Conservation (phyloP, 2,888 invertebrate species). For the Macroteleia sp. region DNA sequence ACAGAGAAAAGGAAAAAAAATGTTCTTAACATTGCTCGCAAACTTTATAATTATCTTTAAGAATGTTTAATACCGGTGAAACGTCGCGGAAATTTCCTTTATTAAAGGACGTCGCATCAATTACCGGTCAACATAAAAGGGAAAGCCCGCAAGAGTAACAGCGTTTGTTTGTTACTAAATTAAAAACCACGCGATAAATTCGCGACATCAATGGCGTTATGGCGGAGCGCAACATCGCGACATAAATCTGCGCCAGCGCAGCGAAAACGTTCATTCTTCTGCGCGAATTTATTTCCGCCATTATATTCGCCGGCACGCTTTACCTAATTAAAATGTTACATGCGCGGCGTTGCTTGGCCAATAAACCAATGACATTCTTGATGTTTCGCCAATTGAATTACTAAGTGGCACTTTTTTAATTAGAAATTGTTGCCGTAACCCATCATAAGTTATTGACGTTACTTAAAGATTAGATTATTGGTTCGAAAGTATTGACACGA, state of each 20-base stretch:
- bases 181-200: conserved; percentile 23
- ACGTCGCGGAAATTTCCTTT: background rate
- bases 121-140: background rate
- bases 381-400: no score
- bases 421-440: no score
- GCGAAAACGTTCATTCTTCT: conserved; percentile 19
- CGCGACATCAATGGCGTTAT: conserved; percentile 30
- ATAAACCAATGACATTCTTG: no score
- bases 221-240: background rate
- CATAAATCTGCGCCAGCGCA: conserved; percentile 33
- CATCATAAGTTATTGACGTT: no score
- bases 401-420: no score
- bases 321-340: conserved; percentile 43
- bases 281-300: conserved; percentile 41
- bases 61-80: no score
- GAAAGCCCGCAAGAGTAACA: background rate
- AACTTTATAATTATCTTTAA: no score
- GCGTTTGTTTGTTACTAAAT: conserved; percentile 9
- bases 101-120: conserved; percentile 6
- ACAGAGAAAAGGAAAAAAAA: no score
- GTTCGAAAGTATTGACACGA: no score
- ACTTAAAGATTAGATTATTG: no score
- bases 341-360: conserved; percentile 1
- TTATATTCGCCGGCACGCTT: conserved; percentile 35
- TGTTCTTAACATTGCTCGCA: no score